phyloP scores from a whole-genome alignment of 2,888 invertebrate species.

The Andrena bucephala region DNA sequence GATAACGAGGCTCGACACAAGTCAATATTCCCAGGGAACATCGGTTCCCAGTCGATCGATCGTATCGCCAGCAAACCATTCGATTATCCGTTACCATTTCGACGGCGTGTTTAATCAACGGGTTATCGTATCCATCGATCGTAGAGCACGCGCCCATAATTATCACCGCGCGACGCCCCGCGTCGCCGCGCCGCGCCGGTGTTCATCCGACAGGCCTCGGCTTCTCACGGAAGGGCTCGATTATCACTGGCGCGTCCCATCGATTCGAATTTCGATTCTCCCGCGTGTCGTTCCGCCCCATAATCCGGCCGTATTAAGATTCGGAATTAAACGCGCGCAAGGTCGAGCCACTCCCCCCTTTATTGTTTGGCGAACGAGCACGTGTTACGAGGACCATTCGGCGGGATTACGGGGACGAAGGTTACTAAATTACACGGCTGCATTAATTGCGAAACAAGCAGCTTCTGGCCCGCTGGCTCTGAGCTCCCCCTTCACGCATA shows the following conservation, averaged over 20 bases:
- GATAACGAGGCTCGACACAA: background rate
- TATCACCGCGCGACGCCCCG: background rate
- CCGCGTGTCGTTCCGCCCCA: conserved; percentile 11
- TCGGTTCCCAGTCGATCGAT: conserved; percentile 11
- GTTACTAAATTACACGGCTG: conserved; percentile 51
- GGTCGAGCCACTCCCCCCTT: conserved; percentile 11
- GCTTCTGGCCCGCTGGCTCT: background rate
- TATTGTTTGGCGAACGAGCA: conserved; percentile 45
- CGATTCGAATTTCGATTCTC: conserved; percentile 41
- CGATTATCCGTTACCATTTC: conserved; percentile 21
- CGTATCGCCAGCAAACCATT: background rate
- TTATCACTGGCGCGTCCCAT: conserved; percentile 11
- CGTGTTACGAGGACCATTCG: conserved; percentile 35
- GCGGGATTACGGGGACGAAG: conserved; percentile 39
- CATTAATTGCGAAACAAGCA: conserved; percentile 56
- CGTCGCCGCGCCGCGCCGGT: no score
- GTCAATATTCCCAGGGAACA: background rate
- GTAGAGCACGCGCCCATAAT: background rate
- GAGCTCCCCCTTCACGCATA: conserved; percentile 18
- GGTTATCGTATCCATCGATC: conserved; percentile 14
- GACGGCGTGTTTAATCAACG: conserved; percentile 12
- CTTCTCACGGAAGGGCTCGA: background rate
- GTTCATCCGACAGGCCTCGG: no score
- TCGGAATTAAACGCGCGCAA: conserved; percentile 46
- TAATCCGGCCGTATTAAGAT: conserved; percentile 50